These are phyloP conservation scores for Cervus canadensis DNA, from an alignment of 2,113 vertebrate species.

Conservation along the genomic window DNA sequence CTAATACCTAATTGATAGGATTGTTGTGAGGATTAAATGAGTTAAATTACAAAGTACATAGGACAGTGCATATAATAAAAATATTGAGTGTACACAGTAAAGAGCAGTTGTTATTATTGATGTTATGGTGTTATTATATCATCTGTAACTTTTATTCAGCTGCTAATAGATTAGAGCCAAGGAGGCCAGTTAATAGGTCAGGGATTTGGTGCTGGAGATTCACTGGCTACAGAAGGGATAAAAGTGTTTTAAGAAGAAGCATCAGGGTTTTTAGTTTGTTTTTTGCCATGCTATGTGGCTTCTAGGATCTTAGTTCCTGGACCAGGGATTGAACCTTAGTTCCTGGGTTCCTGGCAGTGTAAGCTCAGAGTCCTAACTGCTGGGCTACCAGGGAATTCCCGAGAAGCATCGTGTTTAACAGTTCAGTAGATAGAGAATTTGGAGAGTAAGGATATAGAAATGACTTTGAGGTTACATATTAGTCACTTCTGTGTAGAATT, in stretches of 20 bases:
- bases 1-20: not conserved
- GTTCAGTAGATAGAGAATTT: not conserved
- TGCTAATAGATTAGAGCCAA: not conserved
- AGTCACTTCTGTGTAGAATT: not conserved
- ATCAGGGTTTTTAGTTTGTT: not conserved
- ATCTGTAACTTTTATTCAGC: not conserved
- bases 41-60: not conserved
- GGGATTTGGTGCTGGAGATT: not conserved
- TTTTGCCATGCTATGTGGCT: not conserved
- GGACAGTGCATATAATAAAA: not conserved
- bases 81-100: not conserved
- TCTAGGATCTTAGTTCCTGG: not conserved
- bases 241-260: not conserved
- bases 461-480: not conserved
- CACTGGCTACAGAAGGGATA: not conserved
- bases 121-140: not conserved
- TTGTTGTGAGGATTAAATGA: constrained; percentile 5
- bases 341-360: not conserved
- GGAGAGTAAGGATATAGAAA: not conserved
- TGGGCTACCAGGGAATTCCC: not conserved
- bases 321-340: not conserved
- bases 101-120: not conserved
- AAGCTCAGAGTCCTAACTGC: not conserved
- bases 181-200: not conserved
- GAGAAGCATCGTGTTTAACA: not conserved